These are phyloP conservation scores for Scleropages formosus DNA, from an alignment of 2,797 vertebrate species.

Conservation along the genomic window DNA sequence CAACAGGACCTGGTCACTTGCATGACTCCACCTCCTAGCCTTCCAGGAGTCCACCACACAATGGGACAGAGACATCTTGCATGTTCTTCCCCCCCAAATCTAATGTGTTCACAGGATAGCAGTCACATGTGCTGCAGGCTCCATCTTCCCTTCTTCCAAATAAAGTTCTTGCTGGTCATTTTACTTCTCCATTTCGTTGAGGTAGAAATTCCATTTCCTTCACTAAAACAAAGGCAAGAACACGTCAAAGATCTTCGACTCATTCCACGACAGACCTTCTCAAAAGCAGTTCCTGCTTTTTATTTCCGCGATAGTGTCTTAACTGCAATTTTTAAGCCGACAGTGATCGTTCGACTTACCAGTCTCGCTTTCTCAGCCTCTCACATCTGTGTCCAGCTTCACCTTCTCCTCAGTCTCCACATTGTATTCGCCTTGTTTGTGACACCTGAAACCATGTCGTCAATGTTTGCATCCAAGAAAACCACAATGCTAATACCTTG, in stretches of 20 bases:
- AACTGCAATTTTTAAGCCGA: too few relatives aligned
- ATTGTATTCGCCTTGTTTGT: slow-evolving; percentile 72
- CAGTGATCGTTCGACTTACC: slow-evolving; percentile 36
- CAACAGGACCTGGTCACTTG: slow-evolving; percentile 2
- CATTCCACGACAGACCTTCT: not conserved
- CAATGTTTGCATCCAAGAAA: not conserved
- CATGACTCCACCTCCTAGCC: not conserved
- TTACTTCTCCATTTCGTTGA: slow-evolving; percentile 34
- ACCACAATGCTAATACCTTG: too few relatives aligned
- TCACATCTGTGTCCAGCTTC: slow-evolving; percentile 71
- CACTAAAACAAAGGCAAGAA: slow-evolving; percentile 18
- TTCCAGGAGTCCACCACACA: too few relatives aligned
- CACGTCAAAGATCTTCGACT: not conserved
- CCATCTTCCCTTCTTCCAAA: slow-evolving; percentile 7
- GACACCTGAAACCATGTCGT: slow-evolving; percentile 63
- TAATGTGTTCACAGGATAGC: not conserved
- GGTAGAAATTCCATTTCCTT: slow-evolving; percentile 36
- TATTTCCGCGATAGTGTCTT: too few relatives aligned
- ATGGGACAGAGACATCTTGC: too few relatives aligned
- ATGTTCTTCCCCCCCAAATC: slow-evolving; percentile 6
- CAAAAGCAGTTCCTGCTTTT: not conserved
- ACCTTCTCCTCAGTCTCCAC: slow-evolving; percentile 80
- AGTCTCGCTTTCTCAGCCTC: slow-evolving; percentile 58
- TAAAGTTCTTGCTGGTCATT: slow-evolving; percentile 8
- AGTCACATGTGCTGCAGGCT: slow-evolving; percentile 23